Base-by-base conservation (phyloP, 2,113 vertebrate genomes). In the Prolemur simus region DNA sequence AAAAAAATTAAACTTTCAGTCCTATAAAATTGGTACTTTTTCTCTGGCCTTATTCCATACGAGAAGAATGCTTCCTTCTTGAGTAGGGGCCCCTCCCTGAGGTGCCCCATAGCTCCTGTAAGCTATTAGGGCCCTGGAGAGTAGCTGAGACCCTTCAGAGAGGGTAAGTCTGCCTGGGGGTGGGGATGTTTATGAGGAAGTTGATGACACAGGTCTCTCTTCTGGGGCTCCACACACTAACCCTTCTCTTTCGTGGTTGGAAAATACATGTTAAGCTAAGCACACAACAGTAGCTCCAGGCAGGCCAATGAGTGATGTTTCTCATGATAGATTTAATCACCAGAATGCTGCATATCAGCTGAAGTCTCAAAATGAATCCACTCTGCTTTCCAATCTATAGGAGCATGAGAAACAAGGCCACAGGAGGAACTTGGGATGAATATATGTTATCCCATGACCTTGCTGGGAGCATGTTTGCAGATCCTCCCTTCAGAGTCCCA, bases 241-340 rank as follows among this genome's bases (percentile, higher is more conserved):
- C 5, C 37, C 18, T 69, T 76, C 60, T 90, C 47, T 74, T 96
- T 69, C 34, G 20, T 3, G 14, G 52, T 87, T 63, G 7, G 80
- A 80, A 95, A 94, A 81, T 89, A 82, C 42, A n/a, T 73, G 45
- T 64, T 56, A 27, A 89, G 27, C n/a, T 77, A 88, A 93, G 25
- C 27, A 68, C 37, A 87, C 56, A 84, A 49, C 58, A 88, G 25
- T 56, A 81, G 89, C 39, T 76, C 34, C 47, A 81, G 69, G 42
- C 29, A 76, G 64, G 39, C 45, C 63, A 68, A 21, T 34, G 76
- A 92, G 27, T 58, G 64, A 60, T 85, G 69, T 58, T 83, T 90
- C 84, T 78, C 85, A 42, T 34, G 45, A 71, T 47, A 77, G 77
- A 92, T 90, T 80, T 95, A 96, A 76, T 96, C 49, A 87, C 49